phyloP scores from a whole-genome alignment of 2,797 vertebrate species.

The Sylvilagus floridanus region DNA sequence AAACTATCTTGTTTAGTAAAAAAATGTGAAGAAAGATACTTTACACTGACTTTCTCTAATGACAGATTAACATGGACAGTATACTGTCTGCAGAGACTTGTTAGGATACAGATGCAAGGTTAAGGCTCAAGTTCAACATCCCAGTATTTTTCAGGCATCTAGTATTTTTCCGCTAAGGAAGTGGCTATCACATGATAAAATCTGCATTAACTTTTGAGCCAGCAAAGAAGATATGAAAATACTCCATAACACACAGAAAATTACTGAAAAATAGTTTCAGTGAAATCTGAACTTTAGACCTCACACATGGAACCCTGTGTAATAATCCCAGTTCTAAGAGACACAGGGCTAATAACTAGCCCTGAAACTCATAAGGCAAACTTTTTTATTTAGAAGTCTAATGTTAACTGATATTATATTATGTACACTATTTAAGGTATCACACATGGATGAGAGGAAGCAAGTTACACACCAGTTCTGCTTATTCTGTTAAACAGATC shows the following conservation, averaged over 20 bases:
- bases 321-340: background rate
- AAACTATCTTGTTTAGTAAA: background rate
- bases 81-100: background rate
- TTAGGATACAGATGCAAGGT: background rate
- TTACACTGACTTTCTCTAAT: background rate
- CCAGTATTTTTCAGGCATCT: background rate
- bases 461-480: background rate
- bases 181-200: background rate
- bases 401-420: background rate
- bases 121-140: background rate
- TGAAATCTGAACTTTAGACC: background rate
- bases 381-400: conserved; percentile 8
- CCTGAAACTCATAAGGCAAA: background rate
- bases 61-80: background rate
- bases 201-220: background rate
- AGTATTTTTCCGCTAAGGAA: background rate
- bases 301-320: background rate
- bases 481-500: background rate
- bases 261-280: background rate
- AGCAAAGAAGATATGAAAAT: background rate
- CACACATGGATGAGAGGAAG: background rate
- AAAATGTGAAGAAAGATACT: background rate
- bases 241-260: background rate
- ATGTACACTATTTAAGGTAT: background rate
- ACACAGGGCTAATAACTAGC: background rate